phyloP scores from a whole-genome alignment of 1,140 invertebrate species.

The Aplysia californica region DNA sequence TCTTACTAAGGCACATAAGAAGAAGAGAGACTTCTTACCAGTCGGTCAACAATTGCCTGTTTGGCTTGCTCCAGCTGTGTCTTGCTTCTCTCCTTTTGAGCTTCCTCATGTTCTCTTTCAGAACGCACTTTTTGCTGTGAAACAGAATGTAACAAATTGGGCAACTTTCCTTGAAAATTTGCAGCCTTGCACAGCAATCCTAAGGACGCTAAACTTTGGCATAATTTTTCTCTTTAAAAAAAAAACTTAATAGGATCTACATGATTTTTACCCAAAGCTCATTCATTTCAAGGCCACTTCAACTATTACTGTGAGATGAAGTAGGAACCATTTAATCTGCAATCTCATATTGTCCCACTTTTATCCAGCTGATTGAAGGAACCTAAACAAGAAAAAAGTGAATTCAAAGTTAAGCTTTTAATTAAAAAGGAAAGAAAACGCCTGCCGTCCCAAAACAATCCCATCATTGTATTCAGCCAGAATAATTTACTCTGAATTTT shows the following conservation, averaged over 20 bases:
- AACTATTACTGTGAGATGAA: neutral
- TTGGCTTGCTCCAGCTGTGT: slow-evolving; percentile 63
- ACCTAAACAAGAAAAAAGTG: too few relatives aligned
- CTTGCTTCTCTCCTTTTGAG: slow-evolving; percentile 60
- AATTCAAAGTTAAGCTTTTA: too few relatives aligned
- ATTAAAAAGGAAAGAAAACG: too few relatives aligned
- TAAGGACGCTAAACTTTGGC: neutral
- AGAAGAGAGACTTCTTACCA: too few relatives aligned
- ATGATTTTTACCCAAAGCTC: too few relatives aligned
- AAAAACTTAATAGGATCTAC: neutral
- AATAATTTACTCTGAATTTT: neutral
- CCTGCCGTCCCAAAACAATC: too few relatives aligned
- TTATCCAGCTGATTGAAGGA: too few relatives aligned
- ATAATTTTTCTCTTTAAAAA: neutral
- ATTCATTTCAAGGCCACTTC: neutral
- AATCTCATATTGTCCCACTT: too few relatives aligned
- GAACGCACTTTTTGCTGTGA: slow-evolving; percentile 60
- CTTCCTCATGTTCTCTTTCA: slow-evolving; percentile 59
- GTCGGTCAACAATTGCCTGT: slow-evolving; percentile 62
- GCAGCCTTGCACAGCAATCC: neutral
- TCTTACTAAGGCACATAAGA: too few relatives aligned
- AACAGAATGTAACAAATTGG: neutral
- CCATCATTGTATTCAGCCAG: too few relatives aligned
- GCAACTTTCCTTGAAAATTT: neutral
- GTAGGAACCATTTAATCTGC: too few relatives aligned